Evolutionary conservation across 1,140 invertebrate species (phyloP), one percentile per base, ranked within the genome.

Genomic region (Globodera ellingtonae): DNA sequence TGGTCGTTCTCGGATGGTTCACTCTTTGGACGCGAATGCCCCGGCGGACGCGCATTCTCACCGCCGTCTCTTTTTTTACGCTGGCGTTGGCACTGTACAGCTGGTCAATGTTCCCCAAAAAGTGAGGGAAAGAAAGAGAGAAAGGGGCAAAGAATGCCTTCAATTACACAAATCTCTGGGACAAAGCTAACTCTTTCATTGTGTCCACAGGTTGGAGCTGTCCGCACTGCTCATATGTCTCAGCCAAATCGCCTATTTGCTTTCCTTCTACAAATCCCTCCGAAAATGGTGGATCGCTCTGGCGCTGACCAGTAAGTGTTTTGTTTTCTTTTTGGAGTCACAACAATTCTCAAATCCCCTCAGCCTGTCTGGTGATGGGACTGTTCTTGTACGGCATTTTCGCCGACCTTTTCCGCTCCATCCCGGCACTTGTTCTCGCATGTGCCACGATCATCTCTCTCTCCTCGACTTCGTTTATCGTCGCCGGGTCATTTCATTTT

Each of bases 21-120:
- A 85, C 83, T 47, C 75, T 83, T 47, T 83, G 56, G 35, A 83
- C 82, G 24, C 66, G 72, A 71, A 83, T 83, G 82, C 82, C 82
- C 15, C 35, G 62, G 35, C 56, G 72, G 46, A 84, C 79, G n/a
- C 78, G 78, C 50, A 24, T 85, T 44, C 81, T 84, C 56, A 83
- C 82, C 21, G 59, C 82, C 7, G 15, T 75, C 15, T 83, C 82
- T 5, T 83, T 83, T 48, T 85, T 83, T 62, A 72, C 83, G 15
- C 24, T 83, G 84, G 82, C 82, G 44, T 48, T 82, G 69, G 84
- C 82, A 21, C 71, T 83, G 44, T 83, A 83, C 71, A 62, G 83
- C 50, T 83, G 82, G 82, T 83, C 82, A 18, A 70, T 83, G 21
- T 85, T 72, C 21, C 82, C 82, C 6, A 71, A 78, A 47, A 75